phyloP scores from a whole-genome alignment of 2,888 invertebrate species.

The Thecophora atra region DNA sequence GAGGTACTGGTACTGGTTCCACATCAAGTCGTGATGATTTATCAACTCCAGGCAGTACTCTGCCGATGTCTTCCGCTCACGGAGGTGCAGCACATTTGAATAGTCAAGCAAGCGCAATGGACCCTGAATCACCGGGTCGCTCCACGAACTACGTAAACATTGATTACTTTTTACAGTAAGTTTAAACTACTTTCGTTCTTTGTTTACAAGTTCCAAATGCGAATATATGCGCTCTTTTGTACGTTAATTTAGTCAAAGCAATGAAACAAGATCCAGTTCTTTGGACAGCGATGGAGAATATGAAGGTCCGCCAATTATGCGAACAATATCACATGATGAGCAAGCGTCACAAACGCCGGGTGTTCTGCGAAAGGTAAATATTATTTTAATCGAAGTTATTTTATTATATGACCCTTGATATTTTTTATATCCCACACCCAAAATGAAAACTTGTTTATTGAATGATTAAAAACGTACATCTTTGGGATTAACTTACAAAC shows the following conservation, averaged over 20 bases:
- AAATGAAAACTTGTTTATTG: not conserved
- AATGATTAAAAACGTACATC: too few species aligned
- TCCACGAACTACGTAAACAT: conserved; percentile 92
- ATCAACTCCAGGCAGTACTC: conserved; percentile 70
- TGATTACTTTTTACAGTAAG: conserved; percentile 88
- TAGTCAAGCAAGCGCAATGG: conserved; percentile 67
- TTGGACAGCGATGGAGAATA: conserved; percentile 69
- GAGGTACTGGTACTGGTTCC: conserved; percentile 68
- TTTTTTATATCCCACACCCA: not conserved
- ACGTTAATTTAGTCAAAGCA: conserved; percentile 58
- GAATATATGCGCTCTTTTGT: not conserved
- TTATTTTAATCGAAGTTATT: not conserved
- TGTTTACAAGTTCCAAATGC: not conserved
- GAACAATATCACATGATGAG: conserved; percentile 74
- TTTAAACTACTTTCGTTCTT: conserved; percentile 44
- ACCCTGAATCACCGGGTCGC: conserved; percentile 81
- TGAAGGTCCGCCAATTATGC: conserved; percentile 68
- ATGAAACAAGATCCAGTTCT: conserved; percentile 68
- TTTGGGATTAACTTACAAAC: not conserved
- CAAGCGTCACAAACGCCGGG: conserved; percentile 67
- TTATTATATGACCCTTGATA: not conserved
- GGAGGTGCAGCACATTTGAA: conserved; percentile 59
- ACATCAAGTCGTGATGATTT: conserved; percentile 76
- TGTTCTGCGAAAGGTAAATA: conserved; percentile 62
- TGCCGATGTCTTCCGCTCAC: conserved; percentile 66